These are phyloP conservation scores for Phoenoteleia sp. DNA, from an alignment of 2,888 invertebrate species.

Conservation along the genomic window DNA sequence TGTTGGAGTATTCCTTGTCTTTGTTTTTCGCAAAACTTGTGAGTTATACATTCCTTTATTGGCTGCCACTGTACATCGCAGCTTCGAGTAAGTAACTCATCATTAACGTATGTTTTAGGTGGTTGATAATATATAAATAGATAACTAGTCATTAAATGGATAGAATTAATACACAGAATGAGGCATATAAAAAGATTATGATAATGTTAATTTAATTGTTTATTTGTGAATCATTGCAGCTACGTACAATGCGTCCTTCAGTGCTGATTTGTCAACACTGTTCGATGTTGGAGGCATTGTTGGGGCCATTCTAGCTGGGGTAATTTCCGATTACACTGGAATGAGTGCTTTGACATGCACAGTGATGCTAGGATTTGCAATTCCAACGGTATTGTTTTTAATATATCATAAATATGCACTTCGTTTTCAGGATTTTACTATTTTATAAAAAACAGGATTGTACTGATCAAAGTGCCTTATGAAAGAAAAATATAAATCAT, in stretches of 20 bases:
- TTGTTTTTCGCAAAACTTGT: slow-evolving; percentile 99
- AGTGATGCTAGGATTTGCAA: slow-evolving; percentile 92
- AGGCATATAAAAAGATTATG: neutral
- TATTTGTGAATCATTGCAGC: slow-evolving; percentile 87
- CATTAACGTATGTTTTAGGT: neutral
- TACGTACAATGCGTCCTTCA: slow-evolving; percentile 89
- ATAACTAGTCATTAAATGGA: neutral
- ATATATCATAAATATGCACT: too few relatives aligned
- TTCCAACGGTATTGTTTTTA: slow-evolving; percentile 91
- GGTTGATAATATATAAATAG: neutral
- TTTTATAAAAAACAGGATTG: too few relatives aligned
- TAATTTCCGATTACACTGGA: slow-evolving; percentile 93
- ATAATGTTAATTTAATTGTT: neutral
- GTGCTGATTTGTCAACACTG: slow-evolving; percentile 93
- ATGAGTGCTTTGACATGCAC: slow-evolving; percentile 96
- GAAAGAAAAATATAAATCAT: too few relatives aligned
- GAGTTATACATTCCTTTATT: slow-evolving; percentile 98
- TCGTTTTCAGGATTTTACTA: too few relatives aligned
- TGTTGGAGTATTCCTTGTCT: slow-evolving; percentile 96
- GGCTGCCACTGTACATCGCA: slow-evolving; percentile 97
- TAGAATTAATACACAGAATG: too few relatives aligned
- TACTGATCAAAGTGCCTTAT: too few relatives aligned
- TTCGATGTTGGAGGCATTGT: slow-evolving; percentile 97
- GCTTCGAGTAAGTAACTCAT: slow-evolving; percentile 91
- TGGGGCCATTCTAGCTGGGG: slow-evolving; percentile 96